These are phyloP conservation scores for Poeciliopsis occidentalis DNA, from an alignment of 2,113 vertebrate genomes.

Conservation along the genomic window DNA sequence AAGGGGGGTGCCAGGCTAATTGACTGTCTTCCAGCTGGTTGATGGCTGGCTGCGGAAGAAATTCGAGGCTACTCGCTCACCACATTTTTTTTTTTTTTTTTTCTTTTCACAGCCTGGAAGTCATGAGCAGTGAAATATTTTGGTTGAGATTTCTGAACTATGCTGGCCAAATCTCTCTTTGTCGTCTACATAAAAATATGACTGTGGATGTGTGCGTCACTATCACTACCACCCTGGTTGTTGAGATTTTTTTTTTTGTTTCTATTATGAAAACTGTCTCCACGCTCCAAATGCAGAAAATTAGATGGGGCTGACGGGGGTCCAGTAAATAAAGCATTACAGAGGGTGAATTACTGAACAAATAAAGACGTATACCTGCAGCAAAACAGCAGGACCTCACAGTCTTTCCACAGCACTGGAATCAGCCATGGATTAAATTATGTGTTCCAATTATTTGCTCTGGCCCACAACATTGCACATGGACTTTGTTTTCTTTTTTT, in stretches of 20 bases:
- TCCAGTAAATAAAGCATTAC: constrained; percentile 72
- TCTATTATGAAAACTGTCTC: constrained; percentile 45
- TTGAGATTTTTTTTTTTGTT: constrained; percentile 20
- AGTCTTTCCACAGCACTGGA: constrained; percentile 50
- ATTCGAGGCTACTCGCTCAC: constrained; percentile 19
- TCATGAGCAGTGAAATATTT: constrained; percentile 37
- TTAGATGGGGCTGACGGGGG: constrained; percentile 44
- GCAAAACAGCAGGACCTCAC: constrained; percentile 51
- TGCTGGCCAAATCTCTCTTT: constrained; percentile 21
- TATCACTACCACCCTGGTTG: constrained; percentile 18
- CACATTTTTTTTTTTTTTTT: constrained; percentile 27
- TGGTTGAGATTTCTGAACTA: constrained; percentile 24
- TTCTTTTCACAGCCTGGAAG: constrained; percentile 33
- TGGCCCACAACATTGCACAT: constrained; percentile 14
- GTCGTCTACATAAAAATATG: constrained; percentile 48
- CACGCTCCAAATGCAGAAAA: constrained; percentile 49
- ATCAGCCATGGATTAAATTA: constrained; percentile 62
- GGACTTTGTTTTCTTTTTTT: constrained; percentile 12
- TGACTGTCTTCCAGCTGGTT: constrained; percentile 69
- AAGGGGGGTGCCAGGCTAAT: constrained; percentile 59
- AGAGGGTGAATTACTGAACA: constrained; percentile 75
- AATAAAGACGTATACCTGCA: constrained; percentile 73
- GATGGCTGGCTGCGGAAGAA: constrained; percentile 56
- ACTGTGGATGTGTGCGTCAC: constrained; percentile 26
- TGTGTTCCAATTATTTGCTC: constrained; percentile 50